A percentile compares a stretch with the other conserved stretches of the same genome.
These are phyloP conservation scores for Troilus luridus DNA, from an alignment of 2,888 invertebrate species.

Conservation along the genomic window DNA sequence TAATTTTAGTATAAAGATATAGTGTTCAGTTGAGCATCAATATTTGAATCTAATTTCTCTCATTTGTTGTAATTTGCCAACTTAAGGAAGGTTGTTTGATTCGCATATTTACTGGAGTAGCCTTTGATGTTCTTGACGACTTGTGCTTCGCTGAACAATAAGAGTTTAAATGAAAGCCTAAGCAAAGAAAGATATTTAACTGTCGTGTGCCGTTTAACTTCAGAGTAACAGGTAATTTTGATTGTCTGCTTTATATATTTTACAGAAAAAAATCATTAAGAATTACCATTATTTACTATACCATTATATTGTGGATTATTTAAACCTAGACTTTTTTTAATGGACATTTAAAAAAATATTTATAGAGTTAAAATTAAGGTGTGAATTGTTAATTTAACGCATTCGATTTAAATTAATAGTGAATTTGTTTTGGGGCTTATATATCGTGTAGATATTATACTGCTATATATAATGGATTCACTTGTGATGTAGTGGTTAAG, in stretches of 20 bases:
- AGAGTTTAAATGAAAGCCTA: not conserved
- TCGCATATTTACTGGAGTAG: not conserved
- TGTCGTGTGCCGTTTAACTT: not conserved
- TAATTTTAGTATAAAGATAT: not conserved
- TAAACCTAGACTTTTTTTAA: too few relatives aligned
- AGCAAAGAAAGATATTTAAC: not conserved
- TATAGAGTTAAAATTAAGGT: too few relatives aligned
- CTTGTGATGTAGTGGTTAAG: too few relatives aligned
- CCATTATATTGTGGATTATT: too few relatives aligned
- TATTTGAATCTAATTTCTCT: not conserved
- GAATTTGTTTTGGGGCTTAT: too few relatives aligned
- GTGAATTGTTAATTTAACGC: too few relatives aligned
- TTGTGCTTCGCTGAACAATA: not conserved
- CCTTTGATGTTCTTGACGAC: not conserved
- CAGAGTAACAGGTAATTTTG: not conserved
- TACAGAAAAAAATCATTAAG: not conserved
- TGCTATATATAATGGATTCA: too few relatives aligned
- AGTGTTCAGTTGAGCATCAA: not conserved
- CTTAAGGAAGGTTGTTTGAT: not conserved
- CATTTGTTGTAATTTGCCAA: not conserved
- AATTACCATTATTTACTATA: not conserved
- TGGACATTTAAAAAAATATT: too few relatives aligned
- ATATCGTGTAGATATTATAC: too few relatives aligned
- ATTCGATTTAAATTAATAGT: too few relatives aligned
- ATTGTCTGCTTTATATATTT: not conserved